Percentiles rank a stretch among this genome's conserved stretches.
Conservation (phyloP, 2,113 vertebrate species). For the Phodopus roborovskii region DNA sequence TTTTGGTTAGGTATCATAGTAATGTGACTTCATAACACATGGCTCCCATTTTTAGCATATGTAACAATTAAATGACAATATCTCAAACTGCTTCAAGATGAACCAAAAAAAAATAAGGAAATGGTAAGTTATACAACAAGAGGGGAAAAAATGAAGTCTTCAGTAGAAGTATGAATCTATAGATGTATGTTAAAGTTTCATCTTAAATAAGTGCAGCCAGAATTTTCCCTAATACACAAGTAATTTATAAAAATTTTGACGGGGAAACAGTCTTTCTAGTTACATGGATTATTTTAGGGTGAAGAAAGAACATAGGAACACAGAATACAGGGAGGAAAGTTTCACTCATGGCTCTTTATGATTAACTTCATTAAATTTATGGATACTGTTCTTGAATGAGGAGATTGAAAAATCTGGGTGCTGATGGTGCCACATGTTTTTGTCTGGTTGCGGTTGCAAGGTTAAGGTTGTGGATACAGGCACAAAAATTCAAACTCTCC, state of each 20-base stretch:
- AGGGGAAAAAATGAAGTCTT: slow-evolving; percentile 10
- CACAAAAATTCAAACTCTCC: neutral
- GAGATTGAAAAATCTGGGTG: neutral
- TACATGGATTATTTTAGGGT: neutral
- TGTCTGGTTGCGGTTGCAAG: neutral
- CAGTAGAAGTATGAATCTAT: neutral
- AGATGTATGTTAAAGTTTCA: neutral
- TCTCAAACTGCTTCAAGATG: neutral
- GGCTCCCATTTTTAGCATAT: neutral
- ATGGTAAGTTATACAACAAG: neutral
- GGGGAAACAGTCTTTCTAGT: neutral
- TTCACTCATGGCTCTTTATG: neutral
- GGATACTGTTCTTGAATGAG: fast-evolving
- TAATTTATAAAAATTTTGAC: neutral
- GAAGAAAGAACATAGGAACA: neutral
- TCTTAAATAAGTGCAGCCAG: neutral
- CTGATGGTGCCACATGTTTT: neutral
- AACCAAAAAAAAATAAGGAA: slow-evolving; percentile 15
- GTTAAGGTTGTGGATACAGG: too few relatives aligned
- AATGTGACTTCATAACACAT: neutral
- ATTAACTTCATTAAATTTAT: neutral
- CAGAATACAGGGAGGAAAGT: neutral
- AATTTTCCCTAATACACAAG: neutral
- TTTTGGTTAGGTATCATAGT: neutral
- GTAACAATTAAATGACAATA: slow-evolving; percentile 36